Evolutionary conservation across 2,888 invertebrate species (phyloP).

Genomic region (Cephonodes hylas): DNA sequence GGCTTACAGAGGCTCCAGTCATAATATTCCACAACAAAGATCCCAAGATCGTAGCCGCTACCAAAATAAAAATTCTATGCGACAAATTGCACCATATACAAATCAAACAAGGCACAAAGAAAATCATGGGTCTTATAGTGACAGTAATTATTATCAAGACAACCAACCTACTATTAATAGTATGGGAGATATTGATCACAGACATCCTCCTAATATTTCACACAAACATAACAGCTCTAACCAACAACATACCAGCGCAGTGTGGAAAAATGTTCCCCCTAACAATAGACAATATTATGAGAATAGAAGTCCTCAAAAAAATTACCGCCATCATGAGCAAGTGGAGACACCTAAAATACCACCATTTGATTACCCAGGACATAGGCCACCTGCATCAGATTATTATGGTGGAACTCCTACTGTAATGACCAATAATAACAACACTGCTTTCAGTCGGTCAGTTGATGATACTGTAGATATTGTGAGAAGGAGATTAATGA

Average conservation of each 20-base stretch:
- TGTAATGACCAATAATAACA: constrained; percentile 55
- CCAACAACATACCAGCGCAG: constrained; percentile 29
- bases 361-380: constrained; percentile 54
- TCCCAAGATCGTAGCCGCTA: constrained; percentile 41
- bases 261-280: constrained; percentile 46
- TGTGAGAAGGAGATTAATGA: constrained; percentile 58
- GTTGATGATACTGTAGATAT: constrained; percentile 74
- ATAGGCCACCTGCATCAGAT: constrained; percentile 72
- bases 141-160: constrained; percentile 36
- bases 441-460: constrained; percentile 62
- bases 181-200: constrained; percentile 66
- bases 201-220: constrained; percentile 31
- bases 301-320: constrained; percentile 41
- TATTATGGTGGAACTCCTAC: constrained; percentile 62
- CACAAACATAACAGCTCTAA: constrained; percentile 29
- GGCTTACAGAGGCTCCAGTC: constrained; percentile 36
- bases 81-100: constrained; percentile 32
- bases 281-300: constrained; percentile 39
- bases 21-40: constrained; percentile 33
- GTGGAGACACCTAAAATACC: constrained; percentile 43
- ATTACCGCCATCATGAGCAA: constrained; percentile 36
- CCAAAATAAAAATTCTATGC: constrained; percentile 31
- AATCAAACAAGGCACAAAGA: constrained; percentile 37
- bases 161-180: constrained; percentile 46
- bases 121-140: constrained; percentile 26